Evolutionary conservation across 2,113 vertebrate genomes (phyloP).

Genomic region (Panthera uncia): DNA sequence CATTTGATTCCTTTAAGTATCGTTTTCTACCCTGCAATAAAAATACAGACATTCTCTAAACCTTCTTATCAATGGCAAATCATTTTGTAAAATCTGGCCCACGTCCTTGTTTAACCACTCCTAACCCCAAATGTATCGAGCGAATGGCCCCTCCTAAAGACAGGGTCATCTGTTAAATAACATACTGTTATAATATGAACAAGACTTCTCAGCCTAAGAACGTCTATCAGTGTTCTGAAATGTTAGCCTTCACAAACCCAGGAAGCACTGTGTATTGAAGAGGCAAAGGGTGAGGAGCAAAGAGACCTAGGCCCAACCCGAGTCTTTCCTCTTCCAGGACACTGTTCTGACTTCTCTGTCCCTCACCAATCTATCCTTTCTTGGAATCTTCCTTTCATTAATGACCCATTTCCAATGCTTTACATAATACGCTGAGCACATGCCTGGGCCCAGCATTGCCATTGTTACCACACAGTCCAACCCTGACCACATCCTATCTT

Average conservation of each 20-base stretch:
- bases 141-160: background rate
- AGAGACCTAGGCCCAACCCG: background rate
- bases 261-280: background rate
- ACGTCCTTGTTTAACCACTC: background rate
- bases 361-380: background rate
- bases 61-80: background rate
- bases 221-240: background rate
- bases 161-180: background rate
- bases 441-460: background rate
- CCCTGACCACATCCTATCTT: background rate
- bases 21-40: slow-evolving; percentile 61
- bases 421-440: background rate
- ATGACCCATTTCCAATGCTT: background rate
- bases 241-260: background rate
- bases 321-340: background rate
- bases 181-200: background rate
- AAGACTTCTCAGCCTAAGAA: background rate
- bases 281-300: background rate
- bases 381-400: background rate
- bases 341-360: background rate
- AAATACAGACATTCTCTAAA: slow-evolving; percentile 35
- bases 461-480: background rate
- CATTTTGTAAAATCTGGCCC: background rate
- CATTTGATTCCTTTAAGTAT: slow-evolving; percentile 60
- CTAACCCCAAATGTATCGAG: background rate